These are phyloP conservation scores for Caerostris extrusa DNA, from an alignment of 1,140 invertebrate genomes.

Conservation along the genomic window DNA sequence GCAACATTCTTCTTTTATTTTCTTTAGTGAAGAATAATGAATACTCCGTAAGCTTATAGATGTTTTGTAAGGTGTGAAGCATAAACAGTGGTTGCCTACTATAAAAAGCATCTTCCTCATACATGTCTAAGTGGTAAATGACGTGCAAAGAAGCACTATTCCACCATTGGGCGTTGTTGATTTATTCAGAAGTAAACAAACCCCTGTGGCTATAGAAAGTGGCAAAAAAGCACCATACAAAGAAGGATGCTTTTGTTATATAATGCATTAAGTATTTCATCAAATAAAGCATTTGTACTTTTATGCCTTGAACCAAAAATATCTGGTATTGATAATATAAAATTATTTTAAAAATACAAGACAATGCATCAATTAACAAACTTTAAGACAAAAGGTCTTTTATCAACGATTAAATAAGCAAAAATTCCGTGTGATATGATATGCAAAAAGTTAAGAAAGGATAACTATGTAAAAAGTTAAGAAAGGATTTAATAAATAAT, in stretches of 20 bases:
- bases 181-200: not conserved
- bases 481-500: too few relatives aligned
- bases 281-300: not conserved
- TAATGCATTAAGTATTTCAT: not conserved
- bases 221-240: not conserved
- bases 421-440: too few relatives aligned
- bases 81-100: not conserved
- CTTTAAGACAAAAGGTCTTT: too few relatives aligned
- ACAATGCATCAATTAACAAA: not conserved
- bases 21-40: not conserved
- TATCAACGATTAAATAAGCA: too few relatives aligned
- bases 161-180: not conserved
- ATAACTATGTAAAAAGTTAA: too few relatives aligned
- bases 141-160: slow-evolving; percentile 21
- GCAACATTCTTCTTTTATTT: not conserved
- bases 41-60: not conserved
- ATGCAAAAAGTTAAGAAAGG: too few relatives aligned
- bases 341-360: not conserved
- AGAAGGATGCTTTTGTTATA: not conserved
- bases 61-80: not conserved
- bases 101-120: not conserved
- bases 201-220: not conserved
- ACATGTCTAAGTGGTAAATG: slow-evolving; percentile 28
- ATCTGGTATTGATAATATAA: not conserved
- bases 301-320: not conserved